Percentiles rank a stretch among this genome's conserved stretches.
Conservation (phyloP, 2,888 invertebrate species). For the Julus scandinavius region DNA sequence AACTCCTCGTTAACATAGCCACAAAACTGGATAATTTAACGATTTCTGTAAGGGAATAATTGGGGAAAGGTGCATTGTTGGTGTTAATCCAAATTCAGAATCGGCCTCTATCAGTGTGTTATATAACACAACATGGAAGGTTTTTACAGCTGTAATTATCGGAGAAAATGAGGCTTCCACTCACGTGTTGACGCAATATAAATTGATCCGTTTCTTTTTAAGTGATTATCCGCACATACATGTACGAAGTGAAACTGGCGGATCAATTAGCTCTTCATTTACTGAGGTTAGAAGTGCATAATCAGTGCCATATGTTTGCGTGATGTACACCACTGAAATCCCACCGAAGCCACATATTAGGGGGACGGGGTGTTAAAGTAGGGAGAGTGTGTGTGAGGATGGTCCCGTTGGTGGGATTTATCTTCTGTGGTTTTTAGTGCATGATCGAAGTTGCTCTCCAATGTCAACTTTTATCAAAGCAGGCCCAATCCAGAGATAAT, state of each 20-base stretch:
- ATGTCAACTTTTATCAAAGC: conserved; percentile 15
- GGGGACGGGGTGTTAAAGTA: background rate
- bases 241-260: conserved; percentile 21
- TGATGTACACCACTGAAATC: background rate
- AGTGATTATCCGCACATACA: background rate
- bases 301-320: conserved; percentile 29
- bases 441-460: background rate
- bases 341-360: background rate
- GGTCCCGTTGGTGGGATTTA: background rate
- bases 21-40: background rate
- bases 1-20: background rate
- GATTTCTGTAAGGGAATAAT: background rate
- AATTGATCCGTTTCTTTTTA: conserved; percentile 27
- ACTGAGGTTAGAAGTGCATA: conserved; percentile 19
- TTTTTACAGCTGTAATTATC: conserved; percentile 35
- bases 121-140: background rate
- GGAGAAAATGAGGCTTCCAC: background rate
- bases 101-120: background rate
- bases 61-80: background rate
- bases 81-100: background rate
- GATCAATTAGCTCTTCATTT: conserved; percentile 51
- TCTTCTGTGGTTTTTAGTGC: conserved; percentile 37
- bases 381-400: background rate
- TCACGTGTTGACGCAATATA: background rate
- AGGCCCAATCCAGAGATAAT: conserved; percentile 14